A percentile compares a stretch with the other conserved stretches of the same genome.
Conservation (phyloP, 2,113 vertebrate genomes). For the Ceyx melanurus region DNA sequence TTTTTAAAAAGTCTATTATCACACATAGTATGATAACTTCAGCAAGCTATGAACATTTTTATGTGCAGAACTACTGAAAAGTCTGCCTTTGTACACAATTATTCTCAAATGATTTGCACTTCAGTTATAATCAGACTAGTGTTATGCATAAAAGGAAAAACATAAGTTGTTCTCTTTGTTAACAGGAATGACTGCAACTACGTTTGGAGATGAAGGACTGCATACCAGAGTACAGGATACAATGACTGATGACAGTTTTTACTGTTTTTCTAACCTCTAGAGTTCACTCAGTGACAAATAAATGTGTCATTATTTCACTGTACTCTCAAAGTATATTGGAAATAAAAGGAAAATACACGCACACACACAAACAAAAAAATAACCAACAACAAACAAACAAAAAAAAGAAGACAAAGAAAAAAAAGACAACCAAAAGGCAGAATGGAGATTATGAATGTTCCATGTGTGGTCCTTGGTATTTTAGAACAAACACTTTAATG, state of each 20-base stretch:
- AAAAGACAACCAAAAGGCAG: fast-evolving
- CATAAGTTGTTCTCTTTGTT: neutral
- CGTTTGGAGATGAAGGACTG: neutral
- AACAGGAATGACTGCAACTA: neutral
- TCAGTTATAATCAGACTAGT: neutral
- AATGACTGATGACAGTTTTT: neutral
- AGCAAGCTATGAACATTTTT: neutral
- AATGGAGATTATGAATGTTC: neutral
- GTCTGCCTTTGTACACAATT: neutral
- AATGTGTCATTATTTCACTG: neutral
- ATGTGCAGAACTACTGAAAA: neutral
- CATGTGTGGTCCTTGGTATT: fast-evolving
- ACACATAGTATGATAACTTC: neutral
- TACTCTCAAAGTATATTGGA: neutral
- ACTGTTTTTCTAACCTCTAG: neutral
- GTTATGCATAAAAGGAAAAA: neutral
- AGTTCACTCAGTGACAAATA: neutral
- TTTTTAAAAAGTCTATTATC: neutral
- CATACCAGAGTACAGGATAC: neutral
- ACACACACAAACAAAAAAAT: neutral
- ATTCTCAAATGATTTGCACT: neutral
- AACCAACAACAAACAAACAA: neutral
- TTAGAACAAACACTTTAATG: neutral
- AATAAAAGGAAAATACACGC: neutral
- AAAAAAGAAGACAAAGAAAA: neutral